Conservation (phyloP, 2,113 vertebrate genomes). For the Trichechus manatus region DNA sequence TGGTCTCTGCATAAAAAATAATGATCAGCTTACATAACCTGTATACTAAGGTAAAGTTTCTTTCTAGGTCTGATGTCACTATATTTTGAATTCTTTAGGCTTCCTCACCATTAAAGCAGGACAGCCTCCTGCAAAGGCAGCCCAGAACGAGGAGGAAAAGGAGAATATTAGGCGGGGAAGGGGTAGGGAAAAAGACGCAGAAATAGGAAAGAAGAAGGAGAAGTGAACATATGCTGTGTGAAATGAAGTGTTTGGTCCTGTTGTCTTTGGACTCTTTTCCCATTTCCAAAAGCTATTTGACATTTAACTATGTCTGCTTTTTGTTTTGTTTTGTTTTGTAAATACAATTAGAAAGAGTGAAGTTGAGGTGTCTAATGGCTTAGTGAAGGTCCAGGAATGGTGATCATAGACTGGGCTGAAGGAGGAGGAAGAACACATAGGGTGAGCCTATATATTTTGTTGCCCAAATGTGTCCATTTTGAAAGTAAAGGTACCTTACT, state of each 20-base stretch:
- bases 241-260: not conserved
- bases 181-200: not conserved
- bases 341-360: not conserved
- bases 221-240: not conserved
- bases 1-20: not conserved
- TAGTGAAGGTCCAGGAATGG: not conserved
- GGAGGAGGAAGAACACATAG: not conserved
- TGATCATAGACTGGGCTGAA: not conserved
- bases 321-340: not conserved
- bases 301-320: not conserved
- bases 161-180: not conserved
- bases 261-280: not conserved
- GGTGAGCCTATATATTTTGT: not conserved
- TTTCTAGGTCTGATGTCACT: not conserved
- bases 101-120: not conserved
- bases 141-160: not conserved
- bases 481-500: not conserved
- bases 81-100: not conserved
- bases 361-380: not conserved
- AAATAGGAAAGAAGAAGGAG: not conserved
- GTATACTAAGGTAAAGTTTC: not conserved
- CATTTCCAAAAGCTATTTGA: not conserved
- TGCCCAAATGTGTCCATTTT: not conserved
- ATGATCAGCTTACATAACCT: not conserved
- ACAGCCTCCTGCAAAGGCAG: not conserved